phyloP scores from a whole-genome alignment of 1,140 invertebrate genomes.

The Danaus plexippus region DNA sequence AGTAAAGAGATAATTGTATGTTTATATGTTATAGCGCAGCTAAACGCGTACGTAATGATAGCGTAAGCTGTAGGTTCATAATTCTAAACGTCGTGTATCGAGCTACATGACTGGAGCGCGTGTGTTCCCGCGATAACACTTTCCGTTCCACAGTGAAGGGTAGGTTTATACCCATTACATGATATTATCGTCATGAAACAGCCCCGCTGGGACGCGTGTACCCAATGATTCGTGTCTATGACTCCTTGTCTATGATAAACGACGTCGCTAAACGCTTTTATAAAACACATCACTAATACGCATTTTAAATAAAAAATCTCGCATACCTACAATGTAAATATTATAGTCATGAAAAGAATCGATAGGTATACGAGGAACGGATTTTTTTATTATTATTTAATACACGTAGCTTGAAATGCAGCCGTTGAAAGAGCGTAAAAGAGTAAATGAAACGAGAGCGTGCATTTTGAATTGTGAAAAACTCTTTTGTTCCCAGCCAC shows the following conservation, averaged over 20 bases:
- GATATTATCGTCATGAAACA: conserved; percentile 58
- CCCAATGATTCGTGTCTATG: conserved; percentile 47
- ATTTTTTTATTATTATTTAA: conserved; percentile 43
- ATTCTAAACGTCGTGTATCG: conserved; percentile 8
- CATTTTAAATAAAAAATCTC: too few relatives aligned
- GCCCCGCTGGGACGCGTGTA: conserved; percentile 48
- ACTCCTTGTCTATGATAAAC: conserved; percentile 21
- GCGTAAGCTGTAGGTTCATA: conserved; percentile 8
- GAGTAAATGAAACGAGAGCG: conserved; percentile 69
- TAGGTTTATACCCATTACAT: conserved; percentile 54
- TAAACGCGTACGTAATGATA: too few relatives aligned
- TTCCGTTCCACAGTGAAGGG: conserved; percentile 37
- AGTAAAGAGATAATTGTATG: too few relatives aligned
- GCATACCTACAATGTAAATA: too few relatives aligned
- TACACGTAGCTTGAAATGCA: conserved; percentile 62
- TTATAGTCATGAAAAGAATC: too few relatives aligned
- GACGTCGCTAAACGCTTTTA: background rate
- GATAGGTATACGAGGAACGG: too few relatives aligned
- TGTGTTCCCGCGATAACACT: conserved; percentile 49
- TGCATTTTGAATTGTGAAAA: conserved; percentile 67
- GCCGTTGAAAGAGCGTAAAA: conserved; percentile 60
- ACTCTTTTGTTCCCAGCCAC: conserved; percentile 59
- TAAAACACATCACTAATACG: too few relatives aligned
- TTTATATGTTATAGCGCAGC: too few relatives aligned
- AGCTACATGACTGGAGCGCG: conserved; percentile 25